Base-by-base conservation (phyloP, 2,888 invertebrate species). In the Quadroppia sp. region DNA sequence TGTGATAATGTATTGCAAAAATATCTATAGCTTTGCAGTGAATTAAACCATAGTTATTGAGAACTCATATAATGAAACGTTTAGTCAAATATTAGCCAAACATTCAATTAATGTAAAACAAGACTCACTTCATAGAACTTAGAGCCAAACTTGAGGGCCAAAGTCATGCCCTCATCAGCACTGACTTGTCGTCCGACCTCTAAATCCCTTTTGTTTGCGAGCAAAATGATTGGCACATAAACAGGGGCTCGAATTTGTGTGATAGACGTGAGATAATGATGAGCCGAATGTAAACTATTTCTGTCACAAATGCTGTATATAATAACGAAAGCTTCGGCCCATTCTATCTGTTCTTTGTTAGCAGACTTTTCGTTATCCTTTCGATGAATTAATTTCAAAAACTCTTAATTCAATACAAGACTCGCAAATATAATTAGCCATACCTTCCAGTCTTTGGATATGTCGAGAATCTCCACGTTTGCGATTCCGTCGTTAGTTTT, bases 171-270 rank as follows among this genome's bases (percentile, higher is more conserved):
- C n/a, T 69, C 69, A 42, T 23, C 28, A 4, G 17, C 36, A n/a
- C 32, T 74, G 50, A 82, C 80, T 74, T 79, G 78, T 36, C 81
- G 78, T 25, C 79, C 76, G 75, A 80, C 80, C 67, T 80, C 81
- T 2, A 91, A 86, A 84, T 91, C 91, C 78, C 89, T 85, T 83
- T 90, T 91, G 82, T 91, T 91, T 75, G 90, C 91, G 75, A 91
- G 85, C 71, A 91, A 82, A 73, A 91, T 87, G 76, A 89, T 88
- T 71, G 91, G 90, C 78, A 71, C 56, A 50, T 71, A 56, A 36
- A 71, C 61, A n/a, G 75, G 73, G 3, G 75, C 83, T 80, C 90
- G 87, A 64, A 89, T 86, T 80, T 89, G 86, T 78, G 87, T 86
- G 64, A 90, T 83, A 71, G 87, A 86, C 72, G 89, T 88, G 78